These are phyloP conservation scores for Pongo pygmaeus DNA, from an alignment of 2,113 vertebrate genomes.

Conservation along the genomic window DNA sequence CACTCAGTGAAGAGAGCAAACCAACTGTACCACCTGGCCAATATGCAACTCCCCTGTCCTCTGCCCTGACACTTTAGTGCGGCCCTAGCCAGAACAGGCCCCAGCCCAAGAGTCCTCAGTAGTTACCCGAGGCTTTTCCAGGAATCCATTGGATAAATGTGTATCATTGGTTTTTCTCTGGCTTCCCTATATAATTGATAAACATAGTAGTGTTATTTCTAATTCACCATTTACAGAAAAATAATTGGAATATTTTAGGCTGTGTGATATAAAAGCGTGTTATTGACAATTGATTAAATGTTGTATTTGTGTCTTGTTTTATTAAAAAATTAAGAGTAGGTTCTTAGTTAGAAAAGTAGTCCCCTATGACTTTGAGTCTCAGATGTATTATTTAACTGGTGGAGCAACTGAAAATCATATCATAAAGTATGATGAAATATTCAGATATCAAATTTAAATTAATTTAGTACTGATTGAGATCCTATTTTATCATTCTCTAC, in stretches of 20 bases:
- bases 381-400: not conserved
- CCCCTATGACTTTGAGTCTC: not conserved
- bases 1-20: not conserved
- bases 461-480: not conserved
- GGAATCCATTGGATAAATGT: not conserved
- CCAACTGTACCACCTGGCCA: fast-evolving
- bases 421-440: not conserved
- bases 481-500: not conserved
- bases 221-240: not conserved
- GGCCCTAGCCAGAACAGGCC: not conserved
- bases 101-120: not conserved
- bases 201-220: not conserved
- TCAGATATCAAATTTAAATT: constrained; percentile 20
- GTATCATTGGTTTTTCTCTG: not conserved
- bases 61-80: not conserved
- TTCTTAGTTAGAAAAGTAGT: not conserved
- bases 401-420: not conserved
- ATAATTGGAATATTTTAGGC: not conserved
- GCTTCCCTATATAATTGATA: not conserved
- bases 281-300: not conserved
- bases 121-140: not conserved
- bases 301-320: not conserved
- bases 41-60: fast-evolving
- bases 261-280: not conserved
- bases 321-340: not conserved